Base-by-base conservation (phyloP, 1,140 invertebrate genomes). In the Philotrypesis tridentata region DNA sequence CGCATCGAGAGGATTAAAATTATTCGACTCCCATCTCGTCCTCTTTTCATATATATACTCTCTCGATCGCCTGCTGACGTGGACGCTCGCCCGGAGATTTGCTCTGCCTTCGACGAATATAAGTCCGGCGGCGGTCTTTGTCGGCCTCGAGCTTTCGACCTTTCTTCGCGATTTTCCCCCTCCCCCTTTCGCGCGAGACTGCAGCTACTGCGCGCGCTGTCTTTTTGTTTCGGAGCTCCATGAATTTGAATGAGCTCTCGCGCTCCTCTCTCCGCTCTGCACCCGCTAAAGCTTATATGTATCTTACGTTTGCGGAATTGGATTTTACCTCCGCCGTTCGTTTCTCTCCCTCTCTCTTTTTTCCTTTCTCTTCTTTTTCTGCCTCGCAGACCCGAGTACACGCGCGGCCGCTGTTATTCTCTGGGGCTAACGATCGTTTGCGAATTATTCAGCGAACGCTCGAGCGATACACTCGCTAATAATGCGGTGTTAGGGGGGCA, bases 1-100 rank as follows among this genome's bases (percentile, higher is more conserved):
- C n/a, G 48, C 48, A 17, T 17, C 17, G 17, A 23, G 40, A 4
- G 40, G 31, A 78, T 78, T 78, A 55, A 78, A 78, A 78, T 70
- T 55, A 61, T 55, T 55, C 40, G 7, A 1, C 12, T 43, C 48
- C 17, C 48, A 5, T 17, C 21, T n/a, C 48, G 21, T 55, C 21
- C n/a, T 55, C 5, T n/a, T n/a, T 55, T 55, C n/a, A 4, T 3
- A n/a, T 17, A 6, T 55, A 6, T 55, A 17, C n/a, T 17, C n/a
- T 55, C 48, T 55, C 6, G 21, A n/a, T n/a, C n/a, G n/a, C n/a
- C n/a, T 74, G 27, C 72, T 43, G 55, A 74, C 27, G 29, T 9
- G 40, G 29, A 31, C 23, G 48, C n/a, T 23, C 17, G 11, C 9
- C 48, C 48, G 48, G 48, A 55, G 48, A n/a, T 55, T 55, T 55